Evolutionary conservation across 2,888 invertebrate species (phyloP), one percentile per base, ranked within the genome.

Genomic region (Stegophylla sp.): DNA sequence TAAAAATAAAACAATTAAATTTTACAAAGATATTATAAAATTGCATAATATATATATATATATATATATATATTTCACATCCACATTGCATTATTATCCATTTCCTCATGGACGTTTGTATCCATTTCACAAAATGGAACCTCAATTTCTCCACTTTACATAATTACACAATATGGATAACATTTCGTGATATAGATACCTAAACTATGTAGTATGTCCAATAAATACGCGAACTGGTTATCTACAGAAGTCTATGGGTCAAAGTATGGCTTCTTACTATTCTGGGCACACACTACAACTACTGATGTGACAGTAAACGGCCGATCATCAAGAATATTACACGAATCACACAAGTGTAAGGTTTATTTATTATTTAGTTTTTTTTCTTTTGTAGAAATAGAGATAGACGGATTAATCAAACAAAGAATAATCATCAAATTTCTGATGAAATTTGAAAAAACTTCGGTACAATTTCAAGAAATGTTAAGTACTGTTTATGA

Each of bases 1-100:
- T 93, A 86, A 23, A 87, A 87, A 82, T 84, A 84, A 53, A 82
- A 83, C 56, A 61, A 12, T 20, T 20, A 64, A 41, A 26, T 73
- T 48, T 28, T 66, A 69, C 3, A 73, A 15, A 67, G 15, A 41
- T 28, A 20, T 3, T 53, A 43, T 34, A 23, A 59, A 45, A 48
- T n/a, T 67, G 9, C 20, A 53, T 43, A 76, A 71, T 45, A 41
- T 53, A 41, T 26, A 69, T 72, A 69, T 53, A n/a, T n/a, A n/a
- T n/a, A n/a, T n/a, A n/a, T n/a, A n/a, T n/a, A n/a, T n/a, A n/a
- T n/a, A n/a, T n/a, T n/a, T n/a, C n/a, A n/a, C n/a, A n/a, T n/a
- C n/a, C n/a, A n/a, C n/a, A n/a, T n/a, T n/a, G n/a, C n/a, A n/a
- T n/a, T n/a, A n/a, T n/a, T n/a, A n/a, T n/a, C n/a, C n/a, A n/a